These are phyloP conservation scores for Cheirogaleus medius DNA, from an alignment of 2,113 vertebrate species.

Conservation along the genomic window DNA sequence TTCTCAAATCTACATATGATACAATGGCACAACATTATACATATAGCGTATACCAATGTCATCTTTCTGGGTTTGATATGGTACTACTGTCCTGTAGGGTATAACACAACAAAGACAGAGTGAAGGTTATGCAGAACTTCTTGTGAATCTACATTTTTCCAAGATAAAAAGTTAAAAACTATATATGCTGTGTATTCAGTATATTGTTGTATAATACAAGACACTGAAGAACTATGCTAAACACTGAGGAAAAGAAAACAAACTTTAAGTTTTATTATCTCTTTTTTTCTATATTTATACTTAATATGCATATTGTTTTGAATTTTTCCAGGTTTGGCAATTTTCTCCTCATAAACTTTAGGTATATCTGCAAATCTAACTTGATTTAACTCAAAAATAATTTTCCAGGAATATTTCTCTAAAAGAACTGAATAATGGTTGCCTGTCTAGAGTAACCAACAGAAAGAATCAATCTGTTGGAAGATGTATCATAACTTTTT, in stretches of 20 bases:
- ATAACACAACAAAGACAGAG: not conserved
- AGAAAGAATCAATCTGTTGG: not conserved
- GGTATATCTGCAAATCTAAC: not conserved
- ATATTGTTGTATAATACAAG: not conserved
- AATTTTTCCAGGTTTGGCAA: not conserved
- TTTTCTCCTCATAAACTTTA: not conserved
- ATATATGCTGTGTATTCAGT: not conserved
- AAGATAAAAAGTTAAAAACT: not conserved
- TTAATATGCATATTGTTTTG: not conserved
- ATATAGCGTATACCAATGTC: rapidly evolving
- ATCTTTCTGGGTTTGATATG: not conserved
- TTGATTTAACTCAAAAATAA: not conserved
- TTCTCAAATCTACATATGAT: not conserved
- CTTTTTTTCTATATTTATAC: not conserved
- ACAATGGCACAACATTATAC: not conserved
- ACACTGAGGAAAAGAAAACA: not conserved
- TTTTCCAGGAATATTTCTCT: not conserved
- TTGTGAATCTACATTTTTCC: not conserved
- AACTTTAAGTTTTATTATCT: not conserved
- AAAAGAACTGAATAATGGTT: not conserved
- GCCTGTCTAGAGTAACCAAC: not conserved
- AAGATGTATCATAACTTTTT: not conserved
- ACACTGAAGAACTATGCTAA: not conserved
- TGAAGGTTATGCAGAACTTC: not conserved
- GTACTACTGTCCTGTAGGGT: not conserved